Evolutionary conservation across 2,113 vertebrate genomes (phyloP), one percentile per base, ranked within the genome.

Genomic region (Abramis brama): DNA sequence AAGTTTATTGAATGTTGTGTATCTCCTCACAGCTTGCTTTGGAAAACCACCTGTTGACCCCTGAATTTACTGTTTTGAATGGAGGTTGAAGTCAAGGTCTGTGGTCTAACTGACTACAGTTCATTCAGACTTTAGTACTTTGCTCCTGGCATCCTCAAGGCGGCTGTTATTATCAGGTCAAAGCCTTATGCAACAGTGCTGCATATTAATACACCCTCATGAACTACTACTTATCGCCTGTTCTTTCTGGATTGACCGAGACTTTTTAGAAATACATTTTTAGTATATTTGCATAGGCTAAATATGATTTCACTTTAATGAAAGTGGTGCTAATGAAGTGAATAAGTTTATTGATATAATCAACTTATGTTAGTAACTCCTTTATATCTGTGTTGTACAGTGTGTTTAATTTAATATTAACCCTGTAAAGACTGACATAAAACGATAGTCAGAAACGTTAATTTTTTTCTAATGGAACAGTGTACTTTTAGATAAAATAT

Each of bases 151-250:
- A 85, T 89, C 50, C 77, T 87, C 52, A 79, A 84, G 52, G 85
- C 85, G 81, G 76, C 89, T 91, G 88, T 91, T 36, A 57, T 91
- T 90, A 90, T 90, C 86, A 11, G 78, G 33, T 76, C 86, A 59
- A 62, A 74, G 83, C 82, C 60, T 87, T 93, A 88, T 88, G 89
- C 77, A 93, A 92, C 73, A n/a, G 39, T 57, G 27, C 71, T 25
- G 89, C 66, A 52, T 68, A 89, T 89, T 87, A 85, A 85, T 62
- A 86, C 73, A 89, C 71, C 85, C 55, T 75, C 66, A 66, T 60
- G 68, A 47, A 57, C 76, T 66, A 60, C 81, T 83, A 71, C 73
- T 86, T 86, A 57, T 82, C 59, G 8, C 45, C 45, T 77, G 19
- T 13, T 86, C 39, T 60, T 59, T 55, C 30, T 57, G 6, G 39